A percentile compares a stretch with the other conserved stretches of the same genome.
Evolutionary conservation across 1,140 invertebrate species (phyloP).

Genomic region (Drosophila pruinosa): DNA sequence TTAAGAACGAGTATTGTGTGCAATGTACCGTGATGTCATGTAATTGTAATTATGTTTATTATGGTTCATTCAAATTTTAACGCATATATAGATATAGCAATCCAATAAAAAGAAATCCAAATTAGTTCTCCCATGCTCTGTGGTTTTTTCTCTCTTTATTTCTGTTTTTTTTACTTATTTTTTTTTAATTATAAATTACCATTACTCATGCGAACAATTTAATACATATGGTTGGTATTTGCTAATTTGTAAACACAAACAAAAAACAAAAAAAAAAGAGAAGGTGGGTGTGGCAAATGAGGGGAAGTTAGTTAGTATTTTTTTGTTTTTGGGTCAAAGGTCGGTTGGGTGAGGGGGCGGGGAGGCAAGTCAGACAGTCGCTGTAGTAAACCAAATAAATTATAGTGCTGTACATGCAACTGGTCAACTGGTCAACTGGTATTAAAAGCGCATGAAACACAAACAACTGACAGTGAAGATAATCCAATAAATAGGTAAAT

Average conservation of each 20-base stretch:
- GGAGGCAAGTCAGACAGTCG: background rate
- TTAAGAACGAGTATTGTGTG: slow-evolving; percentile 20
- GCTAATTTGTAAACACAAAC: slow-evolving; percentile 29
- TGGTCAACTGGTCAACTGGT: slow-evolving; percentile 61
- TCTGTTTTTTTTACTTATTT: background rate
- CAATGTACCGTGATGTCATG: slow-evolving; percentile 38
- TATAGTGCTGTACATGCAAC: slow-evolving; percentile 72
- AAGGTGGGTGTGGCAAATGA: background rate
- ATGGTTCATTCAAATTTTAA: slow-evolving; percentile 15
- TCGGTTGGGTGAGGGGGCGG: background rate
- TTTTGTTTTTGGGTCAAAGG: background rate
- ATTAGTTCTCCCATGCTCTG: slow-evolving; percentile 30
- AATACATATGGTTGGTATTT: slow-evolving; percentile 21
- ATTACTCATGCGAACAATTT: slow-evolving; percentile 44
- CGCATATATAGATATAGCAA: slow-evolving; percentile 15
- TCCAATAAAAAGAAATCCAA: slow-evolving; percentile 14
- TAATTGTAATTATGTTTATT: slow-evolving; percentile 23
- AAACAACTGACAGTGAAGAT: slow-evolving; percentile 34
- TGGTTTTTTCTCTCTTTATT: background rate
- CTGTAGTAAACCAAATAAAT: slow-evolving; percentile 51
- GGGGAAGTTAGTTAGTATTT: background rate
- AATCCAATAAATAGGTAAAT: slow-evolving; percentile 7
- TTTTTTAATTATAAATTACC: slow-evolving; percentile 37
- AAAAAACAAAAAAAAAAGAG: background rate
- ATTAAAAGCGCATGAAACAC: slow-evolving; percentile 55